Evolutionary conservation across 1,140 invertebrate species (phyloP), one percentile per base, ranked within the genome.

Genomic region (Conopomorpha cramerella): DNA sequence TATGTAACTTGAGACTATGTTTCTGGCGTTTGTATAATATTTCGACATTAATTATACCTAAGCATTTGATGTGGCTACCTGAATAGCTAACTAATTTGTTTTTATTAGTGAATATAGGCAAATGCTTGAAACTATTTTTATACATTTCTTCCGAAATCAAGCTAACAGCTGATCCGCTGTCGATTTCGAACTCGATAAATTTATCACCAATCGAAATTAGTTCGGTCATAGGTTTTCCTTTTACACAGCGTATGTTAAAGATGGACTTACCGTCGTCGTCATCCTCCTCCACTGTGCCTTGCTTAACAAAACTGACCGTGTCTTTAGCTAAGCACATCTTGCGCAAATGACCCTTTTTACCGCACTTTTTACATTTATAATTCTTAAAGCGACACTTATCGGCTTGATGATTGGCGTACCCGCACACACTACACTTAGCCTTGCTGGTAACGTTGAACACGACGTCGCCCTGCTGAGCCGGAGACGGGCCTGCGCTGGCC

Each of bases 191-290:
- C 14, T 35, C 27, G 2, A 35, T 14, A 6, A 6, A 7, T 8
- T 15, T 8, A 2, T 12, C 13, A 2, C 6, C 3, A 6, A 35
- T 35, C 27, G 2, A 11, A 2, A 35, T 14, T 3, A 14, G 12
- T 15, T 8, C 34, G 3, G 18, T n/a, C 34, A 35, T 35, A 3
- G 34, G 34, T 35, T 25, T 23, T 2, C 34, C 34, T 13, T 16
- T 15, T 4, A 13, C 7, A 11, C 19, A 26, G 10, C 34, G 19
- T 6, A 35, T 35, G 18, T 35, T 11, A 8, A 26, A 35, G 8
- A 18, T 18, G n/a, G n/a, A n/a, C 34, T 35, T 13, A 35, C 34
- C 34, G 16, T 35, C 34, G 17, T 35, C 34, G 27, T 27, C 34
- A 23, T 23, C 34, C 34, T 35, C 11, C 8, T 27, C 25, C 23